These are phyloP conservation scores for Chesias legatella DNA, from an alignment of 2,888 invertebrate species.

Conservation along the genomic window DNA sequence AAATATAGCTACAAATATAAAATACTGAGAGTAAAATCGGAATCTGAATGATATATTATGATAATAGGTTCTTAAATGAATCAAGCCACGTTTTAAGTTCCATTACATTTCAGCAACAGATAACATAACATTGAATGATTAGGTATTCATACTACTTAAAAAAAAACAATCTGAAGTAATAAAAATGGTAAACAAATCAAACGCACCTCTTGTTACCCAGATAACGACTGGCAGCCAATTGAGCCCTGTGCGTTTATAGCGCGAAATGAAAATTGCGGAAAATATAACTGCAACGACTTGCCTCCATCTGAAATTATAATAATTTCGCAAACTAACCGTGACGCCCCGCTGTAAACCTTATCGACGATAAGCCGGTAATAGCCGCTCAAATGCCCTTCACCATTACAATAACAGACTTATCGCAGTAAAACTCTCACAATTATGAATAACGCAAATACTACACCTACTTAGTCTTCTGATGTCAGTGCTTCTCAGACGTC, in stretches of 20 bases:
- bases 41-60: no score
- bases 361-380: conserved; percentile 66
- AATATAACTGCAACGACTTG: conserved; percentile 68
- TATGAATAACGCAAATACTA: no score
- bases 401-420: conserved; percentile 20
- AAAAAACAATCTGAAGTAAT: no score
- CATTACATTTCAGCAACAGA: no score
- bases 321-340: conserved; percentile 78
- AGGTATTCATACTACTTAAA: no score
- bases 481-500: no score
- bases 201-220: conserved; percentile 14
- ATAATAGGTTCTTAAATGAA: no score
- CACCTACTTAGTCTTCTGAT: no score
- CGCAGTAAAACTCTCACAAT: conserved; percentile 1
- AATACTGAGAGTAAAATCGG: no score
- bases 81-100: no score
- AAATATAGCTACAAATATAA: no score
- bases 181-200: background rate
- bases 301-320: conserved; percentile 65
- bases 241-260: conserved; percentile 51
- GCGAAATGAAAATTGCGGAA: conserved; percentile 75
- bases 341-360: conserved; percentile 70
- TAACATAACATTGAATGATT: no score
- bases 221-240: conserved; percentile 19
- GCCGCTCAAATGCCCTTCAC: conserved; percentile 61